These are phyloP conservation scores for Phocides pigmalion DNA, from an alignment of 1,140 invertebrate species.

Conservation along the genomic window DNA sequence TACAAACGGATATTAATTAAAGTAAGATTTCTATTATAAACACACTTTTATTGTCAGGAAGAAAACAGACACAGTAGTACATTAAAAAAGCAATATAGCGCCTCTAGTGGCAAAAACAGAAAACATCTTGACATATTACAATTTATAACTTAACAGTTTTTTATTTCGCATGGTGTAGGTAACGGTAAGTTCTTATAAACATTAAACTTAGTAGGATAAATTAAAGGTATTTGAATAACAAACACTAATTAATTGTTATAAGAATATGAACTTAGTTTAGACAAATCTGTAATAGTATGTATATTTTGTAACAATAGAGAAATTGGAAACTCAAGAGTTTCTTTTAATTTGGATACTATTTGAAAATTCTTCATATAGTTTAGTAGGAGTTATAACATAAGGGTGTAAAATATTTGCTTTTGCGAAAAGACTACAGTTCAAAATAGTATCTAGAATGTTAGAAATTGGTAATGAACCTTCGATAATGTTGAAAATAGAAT, in stretches of 20 bases:
- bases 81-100: no score
- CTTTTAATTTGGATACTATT: conserved; percentile 19
- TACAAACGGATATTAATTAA: no score
- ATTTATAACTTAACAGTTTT: no score
- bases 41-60: no score
- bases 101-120: no score
- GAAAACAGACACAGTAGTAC: no score
- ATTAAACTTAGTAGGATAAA: conserved; percentile 15
- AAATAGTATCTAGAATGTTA: background rate
- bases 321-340: conserved; percentile 12
- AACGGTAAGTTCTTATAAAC: conserved; percentile 16
- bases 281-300: conserved; percentile 15
- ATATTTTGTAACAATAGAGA: conserved; percentile 3
- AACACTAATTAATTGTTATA: conserved; percentile 20
- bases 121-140: no score
- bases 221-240: conserved; percentile 28
- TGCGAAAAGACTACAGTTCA: background rate
- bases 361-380: conserved; percentile 29
- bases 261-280: conserved; percentile 16
- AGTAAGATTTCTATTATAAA: no score
- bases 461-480: conserved; percentile 9
- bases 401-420: conserved; percentile 28
- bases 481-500: background rate
- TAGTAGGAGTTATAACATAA: conserved; percentile 33
- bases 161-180: no score